phyloP scores from a whole-genome alignment of 2,797 vertebrate genomes.

The Coccyzus lansbergi region DNA sequence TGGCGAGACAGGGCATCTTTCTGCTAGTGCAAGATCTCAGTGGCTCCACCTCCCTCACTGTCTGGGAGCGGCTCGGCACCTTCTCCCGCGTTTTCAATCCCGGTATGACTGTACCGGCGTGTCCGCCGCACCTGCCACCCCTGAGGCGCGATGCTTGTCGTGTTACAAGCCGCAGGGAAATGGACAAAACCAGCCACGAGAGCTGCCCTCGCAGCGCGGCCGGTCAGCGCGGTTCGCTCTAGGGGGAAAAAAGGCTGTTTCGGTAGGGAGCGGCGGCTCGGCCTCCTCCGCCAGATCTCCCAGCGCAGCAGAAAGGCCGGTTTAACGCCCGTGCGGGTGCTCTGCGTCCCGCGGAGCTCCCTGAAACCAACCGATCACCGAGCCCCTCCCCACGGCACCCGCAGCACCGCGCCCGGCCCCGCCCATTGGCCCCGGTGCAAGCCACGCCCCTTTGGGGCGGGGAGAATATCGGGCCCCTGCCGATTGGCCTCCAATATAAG shows the following conservation, averaged over 20 bases:
- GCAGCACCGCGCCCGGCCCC: too few relatives aligned
- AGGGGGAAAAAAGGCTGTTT: not conserved
- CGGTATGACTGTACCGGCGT: rapidly evolving
- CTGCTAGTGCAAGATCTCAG: not conserved
- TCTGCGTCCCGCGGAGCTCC: too few relatives aligned
- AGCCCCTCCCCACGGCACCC: too few relatives aligned
- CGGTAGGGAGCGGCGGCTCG: rapidly evolving
- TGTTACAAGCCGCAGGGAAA: not conserved
- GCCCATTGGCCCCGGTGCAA: too few relatives aligned
- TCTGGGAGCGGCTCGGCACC: not conserved
- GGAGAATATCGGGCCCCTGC: too few relatives aligned
- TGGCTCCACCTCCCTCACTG: rapidly evolving
- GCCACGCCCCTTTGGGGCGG: too few relatives aligned
- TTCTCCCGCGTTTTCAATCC: not conserved
- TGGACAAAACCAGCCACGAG: not conserved
- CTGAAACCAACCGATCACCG: too few relatives aligned
- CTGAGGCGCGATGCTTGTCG: not conserved
- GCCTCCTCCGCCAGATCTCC: not conserved
- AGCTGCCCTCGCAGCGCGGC: not conserved
- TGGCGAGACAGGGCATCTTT: not conserved
- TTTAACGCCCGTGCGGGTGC: not conserved
- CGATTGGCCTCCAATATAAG: too few relatives aligned
- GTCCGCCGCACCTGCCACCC: not conserved
- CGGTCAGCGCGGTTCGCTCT: not conserved
- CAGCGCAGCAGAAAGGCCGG: not conserved